Percentiles rank a stretch among this genome's conserved stretches.
These are phyloP conservation scores for Habropoda laboriosa DNA, from an alignment of 1,140 invertebrate species.

Conservation along the genomic window DNA sequence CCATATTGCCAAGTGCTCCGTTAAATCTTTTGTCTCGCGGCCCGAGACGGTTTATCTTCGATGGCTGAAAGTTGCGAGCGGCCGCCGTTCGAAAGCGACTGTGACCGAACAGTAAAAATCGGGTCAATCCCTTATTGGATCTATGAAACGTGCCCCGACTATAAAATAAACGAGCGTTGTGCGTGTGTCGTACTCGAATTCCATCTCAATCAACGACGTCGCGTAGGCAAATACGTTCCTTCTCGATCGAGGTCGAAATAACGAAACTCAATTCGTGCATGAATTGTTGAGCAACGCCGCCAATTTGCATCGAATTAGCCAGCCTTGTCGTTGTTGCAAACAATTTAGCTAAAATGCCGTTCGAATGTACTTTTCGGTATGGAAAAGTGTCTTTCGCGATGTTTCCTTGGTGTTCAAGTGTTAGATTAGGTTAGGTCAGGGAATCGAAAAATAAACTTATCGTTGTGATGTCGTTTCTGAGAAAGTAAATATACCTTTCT, in stretches of 20 bases:
- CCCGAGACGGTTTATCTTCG: conserved; percentile 12
- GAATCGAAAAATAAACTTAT: too few species aligned
- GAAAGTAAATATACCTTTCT: too few species aligned
- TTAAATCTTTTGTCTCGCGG: conserved; percentile 6
- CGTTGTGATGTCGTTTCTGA: too few species aligned
- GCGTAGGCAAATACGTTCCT: conserved; percentile 31
- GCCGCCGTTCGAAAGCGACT: conserved; percentile 25
- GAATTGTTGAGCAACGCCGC: background rate
- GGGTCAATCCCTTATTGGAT: conserved; percentile 62
- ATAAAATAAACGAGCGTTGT: conserved; percentile 47
- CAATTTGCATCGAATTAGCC: conserved; percentile 19
- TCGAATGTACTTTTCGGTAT: background rate
- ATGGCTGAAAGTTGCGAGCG: background rate
- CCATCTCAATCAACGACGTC: conserved; percentile 37
- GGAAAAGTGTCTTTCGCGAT: background rate
- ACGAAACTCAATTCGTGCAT: conserved; percentile 39
- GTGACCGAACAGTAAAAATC: conserved; percentile 46
- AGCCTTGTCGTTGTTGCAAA: background rate
- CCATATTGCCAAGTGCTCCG: too few species aligned
- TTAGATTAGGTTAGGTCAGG: too few species aligned
- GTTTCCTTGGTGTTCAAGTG: background rate
- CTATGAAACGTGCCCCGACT: conserved; percentile 64
- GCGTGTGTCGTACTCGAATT: conserved; percentile 39
- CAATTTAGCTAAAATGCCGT: background rate
- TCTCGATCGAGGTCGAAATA: conserved; percentile 37